Evolutionary conservation across 2,888 invertebrate genomes (phyloP), one percentile per base, ranked within the genome.

Genomic region (Cryptus viduatorius): DNA sequence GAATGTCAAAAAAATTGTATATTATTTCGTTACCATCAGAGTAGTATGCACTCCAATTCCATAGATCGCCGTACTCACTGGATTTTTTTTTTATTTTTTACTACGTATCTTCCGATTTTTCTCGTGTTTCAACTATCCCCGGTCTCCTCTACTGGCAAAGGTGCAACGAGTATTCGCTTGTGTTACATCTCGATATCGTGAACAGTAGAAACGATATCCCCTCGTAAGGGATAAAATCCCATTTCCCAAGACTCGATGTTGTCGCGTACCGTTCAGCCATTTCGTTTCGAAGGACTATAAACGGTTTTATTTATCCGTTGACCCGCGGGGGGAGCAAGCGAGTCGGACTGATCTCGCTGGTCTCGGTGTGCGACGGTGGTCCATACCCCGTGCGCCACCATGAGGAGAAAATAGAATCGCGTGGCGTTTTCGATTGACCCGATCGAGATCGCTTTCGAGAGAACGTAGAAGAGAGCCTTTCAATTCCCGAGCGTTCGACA

Each of bases 401-500:
- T 8, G 37, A 37, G 37, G 82, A 84, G 87, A 89, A 91, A 90
- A 91, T 91, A 90, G 90, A 90, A 91, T 90, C 87, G 89, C 86
- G 84, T 73, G 82, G 71, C 78, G 79, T 80, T 86, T 87, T 82
- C 80, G 85, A 86, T 86, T 84, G 86, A 86, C 87, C 87, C 86
- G 86, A 90, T 92, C 90, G 89, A 89, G 90, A 91, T 90, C 88
- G 90, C 87, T 79, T 86, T 86, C 78, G 78, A 73, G 81, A 85
- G 82, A 80, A 86, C 75, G 81, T 29, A 75, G 37, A 1, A 8
- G 37, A 75, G 71, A 86, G 89, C 88, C 90, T 93, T 93, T 93
- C 93, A 93, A 93, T 93, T 93, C 92, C 89, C 91, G 89, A 86
- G 88, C 86, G 78, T 79, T 79, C 79, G 71, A 79, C 81, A 65